Percentiles rank a stretch among this genome's conserved stretches.
phyloP scores from a whole-genome alignment of 2,113 vertebrate species.

The Pleuronectes platessa region DNA sequence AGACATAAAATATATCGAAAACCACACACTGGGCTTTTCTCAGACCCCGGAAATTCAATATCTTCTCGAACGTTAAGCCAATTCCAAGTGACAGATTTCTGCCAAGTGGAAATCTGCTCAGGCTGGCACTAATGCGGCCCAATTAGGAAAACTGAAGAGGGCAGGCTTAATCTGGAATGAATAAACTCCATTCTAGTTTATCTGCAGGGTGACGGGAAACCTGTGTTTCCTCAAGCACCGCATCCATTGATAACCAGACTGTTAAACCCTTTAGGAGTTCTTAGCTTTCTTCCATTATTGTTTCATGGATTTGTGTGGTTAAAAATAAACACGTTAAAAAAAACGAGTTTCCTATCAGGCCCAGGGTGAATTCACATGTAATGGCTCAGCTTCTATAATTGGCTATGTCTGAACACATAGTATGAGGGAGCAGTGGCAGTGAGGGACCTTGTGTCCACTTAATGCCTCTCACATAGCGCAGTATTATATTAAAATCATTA shows the following conservation, averaged over 20 bases:
- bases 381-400: too few relatives aligned
- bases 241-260: background rate
- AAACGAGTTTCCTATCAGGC: background rate
- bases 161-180: slow-evolving; percentile 13
- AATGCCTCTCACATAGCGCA: background rate
- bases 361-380: background rate
- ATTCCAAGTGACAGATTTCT: slow-evolving; percentile 29
- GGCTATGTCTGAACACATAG: background rate
- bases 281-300: background rate
- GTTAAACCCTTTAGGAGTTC: background rate
- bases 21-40: slow-evolving; percentile 3
- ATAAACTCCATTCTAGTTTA: slow-evolving; percentile 26
- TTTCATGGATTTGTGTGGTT: background rate
- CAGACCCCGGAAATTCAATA: background rate
- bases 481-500: background rate
- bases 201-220: slow-evolving; percentile 9
- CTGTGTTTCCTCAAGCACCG: background rate
- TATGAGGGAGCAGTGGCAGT: background rate
- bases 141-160: slow-evolving; percentile 9
- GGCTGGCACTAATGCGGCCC: slow-evolving; percentile 16
- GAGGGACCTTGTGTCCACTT: background rate
- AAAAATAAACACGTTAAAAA: background rate
- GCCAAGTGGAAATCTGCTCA: slow-evolving; percentile 41
- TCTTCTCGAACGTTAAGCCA: background rate
- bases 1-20: background rate